phyloP scores from a whole-genome alignment of 1,140 invertebrate species.

The Nephila pilipes region DNA sequence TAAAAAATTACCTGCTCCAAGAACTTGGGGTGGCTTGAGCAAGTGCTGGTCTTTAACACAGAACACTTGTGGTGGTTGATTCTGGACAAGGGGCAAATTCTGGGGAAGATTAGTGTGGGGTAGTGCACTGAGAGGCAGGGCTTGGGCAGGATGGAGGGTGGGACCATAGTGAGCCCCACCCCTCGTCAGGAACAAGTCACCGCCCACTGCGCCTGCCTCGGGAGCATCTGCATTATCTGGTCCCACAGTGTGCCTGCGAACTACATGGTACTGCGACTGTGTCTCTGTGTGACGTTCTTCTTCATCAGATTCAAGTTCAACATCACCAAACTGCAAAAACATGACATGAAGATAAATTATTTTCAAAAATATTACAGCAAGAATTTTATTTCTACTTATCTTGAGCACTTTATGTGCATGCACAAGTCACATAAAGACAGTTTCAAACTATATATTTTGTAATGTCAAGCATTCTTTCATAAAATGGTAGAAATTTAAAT shows the following conservation, averaged over 20 bases:
- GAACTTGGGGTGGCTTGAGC: constrained; percentile 93
- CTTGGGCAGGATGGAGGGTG: constrained; percentile 59
- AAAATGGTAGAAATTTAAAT: too few species aligned
- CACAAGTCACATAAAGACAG: too few species aligned
- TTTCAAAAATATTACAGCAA: background rate
- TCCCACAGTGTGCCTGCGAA: constrained; percentile 94
- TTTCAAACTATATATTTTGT: too few species aligned
- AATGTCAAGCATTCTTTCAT: too few species aligned
- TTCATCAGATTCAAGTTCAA: constrained; percentile 84
- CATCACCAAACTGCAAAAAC: constrained; percentile 84
- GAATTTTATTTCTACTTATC: too few species aligned
- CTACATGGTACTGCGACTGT: constrained; percentile 82
- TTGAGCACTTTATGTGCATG: too few species aligned
- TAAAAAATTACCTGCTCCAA: constrained; percentile 88
- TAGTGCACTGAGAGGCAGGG: constrained; percentile 81
- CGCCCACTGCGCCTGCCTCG: constrained; percentile 73
- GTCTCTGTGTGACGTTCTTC: constrained; percentile 80
- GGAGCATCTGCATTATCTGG: constrained; percentile 84
- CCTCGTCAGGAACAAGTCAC: constrained; percentile 64
- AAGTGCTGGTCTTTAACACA: constrained; percentile 96
- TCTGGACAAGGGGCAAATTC: constrained; percentile 88
- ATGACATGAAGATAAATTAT: background rate
- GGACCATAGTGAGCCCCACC: constrained; percentile 67
- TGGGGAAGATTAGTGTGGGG: constrained; percentile 87
- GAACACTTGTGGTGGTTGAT: constrained; percentile 90